Evolutionary conservation across 2,888 invertebrate genomes (phyloP).

Genomic region (Eudiplozoon nipponicum): DNA sequence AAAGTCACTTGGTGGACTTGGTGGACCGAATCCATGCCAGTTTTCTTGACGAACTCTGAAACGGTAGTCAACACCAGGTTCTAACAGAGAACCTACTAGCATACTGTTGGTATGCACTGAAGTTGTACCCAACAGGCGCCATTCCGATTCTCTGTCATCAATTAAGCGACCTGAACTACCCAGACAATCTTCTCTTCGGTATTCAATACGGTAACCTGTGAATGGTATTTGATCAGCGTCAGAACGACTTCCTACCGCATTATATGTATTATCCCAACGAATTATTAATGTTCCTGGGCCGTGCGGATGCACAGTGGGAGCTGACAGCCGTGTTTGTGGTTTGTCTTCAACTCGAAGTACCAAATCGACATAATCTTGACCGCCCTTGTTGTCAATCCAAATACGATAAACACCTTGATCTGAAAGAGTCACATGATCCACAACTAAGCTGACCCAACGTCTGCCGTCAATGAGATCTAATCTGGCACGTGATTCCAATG

Average conservation of each 20-base stretch:
- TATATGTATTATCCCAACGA: background rate
- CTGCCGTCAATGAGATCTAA: too few relatives aligned
- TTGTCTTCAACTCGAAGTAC: background rate
- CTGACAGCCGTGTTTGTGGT: background rate
- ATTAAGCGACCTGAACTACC: background rate
- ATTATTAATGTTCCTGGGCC: background rate
- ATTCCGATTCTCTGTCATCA: background rate
- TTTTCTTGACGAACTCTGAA: background rate
- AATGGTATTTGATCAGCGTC: too few relatives aligned
- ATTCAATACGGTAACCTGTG: constrained; percentile 1
- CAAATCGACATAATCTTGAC: background rate
- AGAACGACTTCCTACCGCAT: too few relatives aligned
- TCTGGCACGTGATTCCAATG: too few relatives aligned
- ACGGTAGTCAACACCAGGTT: background rate
- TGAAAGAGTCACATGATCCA: background rate
- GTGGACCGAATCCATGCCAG: background rate
- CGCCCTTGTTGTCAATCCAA: background rate
- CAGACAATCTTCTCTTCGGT: background rate
- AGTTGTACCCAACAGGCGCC: background rate
- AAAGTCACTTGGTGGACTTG: background rate
- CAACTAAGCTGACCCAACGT: too few relatives aligned
- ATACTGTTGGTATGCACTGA: background rate
- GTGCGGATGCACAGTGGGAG: background rate
- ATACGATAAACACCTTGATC: background rate
- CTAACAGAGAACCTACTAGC: background rate